A percentile compares a stretch with the other conserved stretches of the same genome.
phyloP scores from a whole-genome alignment of 2,888 invertebrate genomes.

The Plagiodera versicolora region DNA sequence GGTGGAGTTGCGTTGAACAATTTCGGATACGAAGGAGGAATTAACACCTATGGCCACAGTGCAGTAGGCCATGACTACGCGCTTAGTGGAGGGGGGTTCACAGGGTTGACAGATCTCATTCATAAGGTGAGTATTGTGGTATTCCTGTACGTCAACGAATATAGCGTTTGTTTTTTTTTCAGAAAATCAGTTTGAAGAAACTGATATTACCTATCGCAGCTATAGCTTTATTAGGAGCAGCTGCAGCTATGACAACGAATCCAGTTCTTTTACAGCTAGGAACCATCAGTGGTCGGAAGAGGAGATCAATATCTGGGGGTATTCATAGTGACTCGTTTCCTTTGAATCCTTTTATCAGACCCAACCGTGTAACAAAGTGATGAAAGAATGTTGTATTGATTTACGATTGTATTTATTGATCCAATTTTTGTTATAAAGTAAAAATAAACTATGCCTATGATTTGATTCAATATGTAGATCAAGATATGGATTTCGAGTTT shows the following conservation, averaged over 20 bases:
- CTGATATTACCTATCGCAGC: conserved; percentile 75
- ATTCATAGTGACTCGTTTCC: background rate
- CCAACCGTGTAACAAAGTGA: conserved; percentile 5
- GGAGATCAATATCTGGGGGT: conserved; percentile 46
- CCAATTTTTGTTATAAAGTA: too few relatives aligned
- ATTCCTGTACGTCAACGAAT: too few relatives aligned
- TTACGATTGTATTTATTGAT: too few relatives aligned
- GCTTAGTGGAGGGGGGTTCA: conserved; percentile 6
- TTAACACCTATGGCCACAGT: conserved; percentile 8
- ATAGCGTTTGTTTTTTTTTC: too few relatives aligned
- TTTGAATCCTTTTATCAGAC: conserved; percentile 7
- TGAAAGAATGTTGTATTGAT: too few relatives aligned
- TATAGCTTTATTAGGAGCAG: conserved; percentile 73
- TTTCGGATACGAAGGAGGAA: conserved; percentile 25
- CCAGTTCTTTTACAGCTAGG: conserved; percentile 79
- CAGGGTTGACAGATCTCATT: conserved; percentile 3
- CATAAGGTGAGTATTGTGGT: background rate
- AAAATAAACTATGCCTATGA: too few relatives aligned
- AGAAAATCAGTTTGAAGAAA: conserved; percentile 65
- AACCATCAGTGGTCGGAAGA: conserved; percentile 66
- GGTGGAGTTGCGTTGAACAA: conserved; percentile 15
- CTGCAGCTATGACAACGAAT: conserved; percentile 78
- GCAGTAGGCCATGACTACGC: conserved; percentile 22
- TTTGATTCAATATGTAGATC: too few relatives aligned
- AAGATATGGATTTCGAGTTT: too few relatives aligned